phyloP scores from a whole-genome alignment of 2,888 invertebrate genomes.

The Drosophila recens region DNA sequence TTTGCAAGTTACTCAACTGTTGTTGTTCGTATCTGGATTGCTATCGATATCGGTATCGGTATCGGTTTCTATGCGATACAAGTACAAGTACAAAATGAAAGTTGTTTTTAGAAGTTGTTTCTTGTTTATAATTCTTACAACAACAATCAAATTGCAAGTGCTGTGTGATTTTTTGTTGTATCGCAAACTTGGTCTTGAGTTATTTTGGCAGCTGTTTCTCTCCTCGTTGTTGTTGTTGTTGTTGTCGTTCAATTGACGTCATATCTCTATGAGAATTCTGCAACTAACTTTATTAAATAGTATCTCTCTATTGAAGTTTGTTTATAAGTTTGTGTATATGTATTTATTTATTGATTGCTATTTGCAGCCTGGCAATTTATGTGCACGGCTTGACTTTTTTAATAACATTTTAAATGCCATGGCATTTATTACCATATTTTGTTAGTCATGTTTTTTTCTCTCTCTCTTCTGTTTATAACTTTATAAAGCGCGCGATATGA shows the following conservation, averaged over 20 bases:
- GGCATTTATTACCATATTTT: slow-evolving; percentile 79
- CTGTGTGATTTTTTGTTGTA: slow-evolving; percentile 63
- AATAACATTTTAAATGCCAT: slow-evolving; percentile 79
- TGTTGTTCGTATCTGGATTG: slow-evolving; percentile 18
- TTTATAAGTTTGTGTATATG: slow-evolving; percentile 17
- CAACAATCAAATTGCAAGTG: slow-evolving; percentile 58
- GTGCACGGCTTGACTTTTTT: slow-evolving; percentile 69
- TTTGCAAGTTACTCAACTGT: slow-evolving; percentile 42
- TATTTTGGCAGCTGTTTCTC: slow-evolving; percentile 64
- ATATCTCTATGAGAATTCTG: slow-evolving; percentile 43
- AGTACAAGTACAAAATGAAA: slow-evolving; percentile 74
- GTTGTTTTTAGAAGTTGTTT: slow-evolving; percentile 79
- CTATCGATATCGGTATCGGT: slow-evolving; percentile 25
- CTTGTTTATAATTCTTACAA: slow-evolving; percentile 71
- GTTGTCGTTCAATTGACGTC: slow-evolving; percentile 63
- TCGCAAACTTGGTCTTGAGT: slow-evolving; percentile 51
- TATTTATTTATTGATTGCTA: slow-evolving; percentile 55
- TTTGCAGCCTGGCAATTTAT: slow-evolving; percentile 70
- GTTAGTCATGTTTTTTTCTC: slow-evolving; percentile 58
- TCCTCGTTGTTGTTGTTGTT: slow-evolving; percentile 19
- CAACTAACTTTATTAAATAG: slow-evolving; percentile 30
- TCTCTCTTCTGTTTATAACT: slow-evolving; percentile 59
- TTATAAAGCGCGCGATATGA: slow-evolving; percentile 65
- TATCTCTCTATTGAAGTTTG: slow-evolving; percentile 3
- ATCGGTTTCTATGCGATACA: slow-evolving; percentile 40